These are phyloP conservation scores for Semotilus atromaculatus DNA, from an alignment of 2,797 vertebrate species.

Conservation along the genomic window DNA sequence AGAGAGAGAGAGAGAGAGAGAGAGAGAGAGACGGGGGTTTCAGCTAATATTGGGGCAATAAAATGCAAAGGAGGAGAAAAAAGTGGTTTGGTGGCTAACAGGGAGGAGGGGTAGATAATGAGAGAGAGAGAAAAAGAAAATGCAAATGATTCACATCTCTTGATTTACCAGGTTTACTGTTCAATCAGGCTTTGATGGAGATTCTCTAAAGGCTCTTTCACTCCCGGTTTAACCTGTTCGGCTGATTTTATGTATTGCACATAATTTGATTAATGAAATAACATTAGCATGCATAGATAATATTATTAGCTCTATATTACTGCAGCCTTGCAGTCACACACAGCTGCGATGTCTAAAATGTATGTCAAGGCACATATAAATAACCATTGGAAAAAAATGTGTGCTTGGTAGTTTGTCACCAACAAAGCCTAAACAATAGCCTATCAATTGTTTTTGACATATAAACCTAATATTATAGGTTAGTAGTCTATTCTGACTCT, in stretches of 20 bases:
- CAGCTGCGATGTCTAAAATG: background rate
- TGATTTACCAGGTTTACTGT: background rate
- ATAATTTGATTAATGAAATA: background rate
- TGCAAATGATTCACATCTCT: constrained; percentile 7
- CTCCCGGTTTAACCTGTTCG: constrained; percentile 7
- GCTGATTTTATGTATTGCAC: constrained; percentile 2
- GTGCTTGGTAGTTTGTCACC: background rate
- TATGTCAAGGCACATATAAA: too few species aligned
- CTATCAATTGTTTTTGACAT: background rate
- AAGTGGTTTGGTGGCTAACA: constrained; percentile 16
- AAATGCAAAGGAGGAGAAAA: constrained; percentile 53
- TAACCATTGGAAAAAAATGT: background rate
- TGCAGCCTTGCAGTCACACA: background rate
- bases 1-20: background rate
- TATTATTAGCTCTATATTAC: background rate
- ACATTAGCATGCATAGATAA: background rate
- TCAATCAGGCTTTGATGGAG: background rate
- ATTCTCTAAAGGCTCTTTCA: background rate
- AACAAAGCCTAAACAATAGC: background rate
- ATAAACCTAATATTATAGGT: background rate
- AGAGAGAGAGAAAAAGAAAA: background rate
- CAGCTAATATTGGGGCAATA: constrained; percentile 51
- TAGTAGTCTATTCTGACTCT: too few species aligned
- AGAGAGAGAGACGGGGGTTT: constrained; percentile 16
- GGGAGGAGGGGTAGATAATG: constrained; percentile 17